Percentiles rank a stretch among this genome's conserved stretches.
Evolutionary conservation across 2,797 vertebrate genomes (phyloP).

Genomic region (Nasua narica): DNA sequence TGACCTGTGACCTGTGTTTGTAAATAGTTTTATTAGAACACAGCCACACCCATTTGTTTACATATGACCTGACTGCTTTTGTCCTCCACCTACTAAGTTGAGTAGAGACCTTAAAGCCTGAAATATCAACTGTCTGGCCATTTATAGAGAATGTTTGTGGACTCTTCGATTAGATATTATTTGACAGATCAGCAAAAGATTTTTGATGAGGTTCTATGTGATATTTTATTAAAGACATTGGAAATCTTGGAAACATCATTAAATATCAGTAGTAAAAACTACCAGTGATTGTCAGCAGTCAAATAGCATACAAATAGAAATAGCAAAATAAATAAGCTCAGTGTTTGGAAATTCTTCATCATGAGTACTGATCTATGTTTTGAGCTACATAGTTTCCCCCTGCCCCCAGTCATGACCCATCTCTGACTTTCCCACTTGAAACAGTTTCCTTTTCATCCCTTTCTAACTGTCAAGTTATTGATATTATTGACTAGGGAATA

Average conservation of each 20-base stretch:
- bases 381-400: not conserved
- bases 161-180: not conserved
- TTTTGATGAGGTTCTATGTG: slow-evolving; percentile 24
- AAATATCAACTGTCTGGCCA: not conserved
- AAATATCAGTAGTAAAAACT: slow-evolving; percentile 23
- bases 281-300: not conserved
- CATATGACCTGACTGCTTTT: slow-evolving; percentile 15
- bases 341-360: slow-evolving; percentile 5
- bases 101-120: slow-evolving; percentile 2
- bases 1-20: not conserved
- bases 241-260: slow-evolving; percentile 31
- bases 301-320: not conserved
- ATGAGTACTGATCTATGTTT: not conserved
- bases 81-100: not conserved
- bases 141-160: slow-evolving; percentile 27
- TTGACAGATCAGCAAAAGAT: not conserved
- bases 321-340: not conserved
- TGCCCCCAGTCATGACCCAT: not conserved
- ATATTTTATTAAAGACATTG: not conserved
- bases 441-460: not conserved
- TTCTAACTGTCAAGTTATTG: not conserved
- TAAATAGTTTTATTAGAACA: slow-evolving; percentile 3
- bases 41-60: not conserved
- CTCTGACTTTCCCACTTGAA: not conserved
- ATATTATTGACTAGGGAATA: not conserved